These are phyloP conservation scores for Pomatostomus ruficeps DNA, from an alignment of 2,113 vertebrate genomes.

Conservation along the genomic window DNA sequence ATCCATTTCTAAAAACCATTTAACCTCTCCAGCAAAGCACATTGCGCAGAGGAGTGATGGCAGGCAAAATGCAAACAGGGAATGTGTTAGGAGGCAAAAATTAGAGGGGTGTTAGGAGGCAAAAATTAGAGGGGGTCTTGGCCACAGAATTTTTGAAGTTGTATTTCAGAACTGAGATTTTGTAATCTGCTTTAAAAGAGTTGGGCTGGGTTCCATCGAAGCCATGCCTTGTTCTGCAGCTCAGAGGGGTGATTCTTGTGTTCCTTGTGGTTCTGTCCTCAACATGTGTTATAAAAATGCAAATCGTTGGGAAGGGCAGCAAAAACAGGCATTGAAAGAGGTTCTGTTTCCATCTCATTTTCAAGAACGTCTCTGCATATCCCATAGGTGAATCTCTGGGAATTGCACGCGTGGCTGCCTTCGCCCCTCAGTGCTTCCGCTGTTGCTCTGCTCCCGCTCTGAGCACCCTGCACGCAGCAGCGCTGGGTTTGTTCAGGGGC, in stretches of 20 bases:
- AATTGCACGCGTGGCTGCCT: background rate
- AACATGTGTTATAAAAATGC: background rate
- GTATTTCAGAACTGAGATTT: too few relatives aligned
- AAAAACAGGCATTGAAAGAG: background rate
- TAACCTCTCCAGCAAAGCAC: background rate
- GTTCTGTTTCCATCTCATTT: background rate
- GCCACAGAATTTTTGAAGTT: background rate
- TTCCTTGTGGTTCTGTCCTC: background rate
- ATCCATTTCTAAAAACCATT: constrained; percentile 2
- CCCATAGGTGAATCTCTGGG: background rate
- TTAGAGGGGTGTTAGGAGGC: background rate
- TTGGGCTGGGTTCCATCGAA: background rate
- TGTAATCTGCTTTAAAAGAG: background rate
- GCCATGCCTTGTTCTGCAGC: background rate
- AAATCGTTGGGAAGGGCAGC: background rate
- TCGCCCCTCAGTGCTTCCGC: background rate
- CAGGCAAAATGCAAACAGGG: background rate
- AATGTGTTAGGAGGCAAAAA: background rate
- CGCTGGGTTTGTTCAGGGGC: background rate
- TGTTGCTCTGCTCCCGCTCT: background rate
- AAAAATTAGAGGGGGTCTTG: background rate
- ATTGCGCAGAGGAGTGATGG: background rate
- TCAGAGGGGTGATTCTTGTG: background rate
- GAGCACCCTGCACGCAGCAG: background rate
- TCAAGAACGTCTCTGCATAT: background rate